Conservation (phyloP, 2,113 vertebrate species). For the Thalassoma bifasciatum region DNA sequence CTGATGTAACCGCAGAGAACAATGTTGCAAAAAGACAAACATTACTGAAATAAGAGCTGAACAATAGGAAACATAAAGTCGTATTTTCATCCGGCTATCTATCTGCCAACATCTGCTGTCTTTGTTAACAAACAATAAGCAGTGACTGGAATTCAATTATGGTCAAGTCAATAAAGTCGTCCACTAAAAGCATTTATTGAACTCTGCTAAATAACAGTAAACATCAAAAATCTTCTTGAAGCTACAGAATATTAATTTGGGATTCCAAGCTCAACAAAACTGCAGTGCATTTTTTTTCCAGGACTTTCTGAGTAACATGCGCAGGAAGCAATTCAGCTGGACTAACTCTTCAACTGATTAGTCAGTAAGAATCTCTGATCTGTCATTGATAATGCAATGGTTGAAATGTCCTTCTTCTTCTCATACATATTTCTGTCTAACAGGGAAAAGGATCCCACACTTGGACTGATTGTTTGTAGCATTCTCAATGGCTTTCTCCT, state of each 20-base stretch:
- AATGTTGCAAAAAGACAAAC: not conserved
- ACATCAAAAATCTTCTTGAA: not conserved
- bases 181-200: not conserved
- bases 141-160: not conserved
- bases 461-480: not conserved
- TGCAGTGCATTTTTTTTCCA: not conserved
- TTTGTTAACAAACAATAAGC: slow-evolving; percentile 29
- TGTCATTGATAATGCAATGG: too few species aligned
- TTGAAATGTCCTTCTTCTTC: too few species aligned
- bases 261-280: not conserved
- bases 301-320: too few species aligned
- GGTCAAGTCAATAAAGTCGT: not conserved
- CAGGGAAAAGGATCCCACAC: too few species aligned
- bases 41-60: slow-evolving; percentile 6
- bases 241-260: not conserved
- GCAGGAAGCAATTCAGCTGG: too few species aligned
- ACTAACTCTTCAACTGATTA: too few species aligned
- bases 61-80: slow-evolving; percentile 14
- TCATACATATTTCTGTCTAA: too few species aligned
- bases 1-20: not conserved
- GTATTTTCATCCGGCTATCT: slow-evolving; percentile 4
- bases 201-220: not conserved
- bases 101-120: slow-evolving; percentile 18
- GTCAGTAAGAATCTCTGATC: too few species aligned
- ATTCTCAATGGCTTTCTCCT: not conserved